A percentile compares a stretch with the other conserved stretches of the same genome.
Evolutionary conservation across 2,113 vertebrate species (phyloP).

Genomic region (Marmota flaviventris): DNA sequence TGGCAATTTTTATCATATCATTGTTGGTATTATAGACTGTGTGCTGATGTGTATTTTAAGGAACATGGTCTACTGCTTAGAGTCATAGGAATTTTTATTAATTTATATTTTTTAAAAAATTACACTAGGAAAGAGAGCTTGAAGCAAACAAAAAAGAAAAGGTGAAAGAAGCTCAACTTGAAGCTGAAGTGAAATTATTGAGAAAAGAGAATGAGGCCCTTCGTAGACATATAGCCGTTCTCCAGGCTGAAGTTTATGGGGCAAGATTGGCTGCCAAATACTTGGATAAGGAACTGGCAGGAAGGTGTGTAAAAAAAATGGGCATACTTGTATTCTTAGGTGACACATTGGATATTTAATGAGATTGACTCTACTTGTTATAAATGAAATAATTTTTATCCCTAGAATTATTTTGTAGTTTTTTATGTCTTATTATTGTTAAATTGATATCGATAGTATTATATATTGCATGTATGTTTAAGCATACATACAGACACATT

Average conservation of each 20-base stretch:
- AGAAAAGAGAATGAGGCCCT: conserved; percentile 98
- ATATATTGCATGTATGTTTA: conserved; percentile 15
- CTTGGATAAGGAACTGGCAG: conserved; percentile 98
- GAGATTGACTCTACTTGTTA: not conserved
- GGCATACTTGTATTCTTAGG: not conserved
- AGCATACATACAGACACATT: not conserved
- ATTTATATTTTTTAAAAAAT: conserved; percentile 57
- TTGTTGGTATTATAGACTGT: conserved; percentile 26
- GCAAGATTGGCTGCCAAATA: conserved; percentile 98
- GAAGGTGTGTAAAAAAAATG: conserved; percentile 89
- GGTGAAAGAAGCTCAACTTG: conserved; percentile 94
- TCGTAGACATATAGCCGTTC: conserved; percentile 97
- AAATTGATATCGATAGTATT: conserved; percentile 19
- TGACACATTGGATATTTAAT: not conserved
- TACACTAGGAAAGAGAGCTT: conserved; percentile 90
- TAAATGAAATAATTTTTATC: not conserved
- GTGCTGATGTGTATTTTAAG: conserved; percentile 56
- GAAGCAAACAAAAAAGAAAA: conserved; percentile 97
- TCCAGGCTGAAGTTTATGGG: conserved; percentile 99
- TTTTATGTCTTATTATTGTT: not conserved
- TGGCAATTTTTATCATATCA: conserved; percentile 33
- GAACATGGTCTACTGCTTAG: not conserved
- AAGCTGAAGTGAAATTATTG: conserved; percentile 94
- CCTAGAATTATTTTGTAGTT: not conserved
- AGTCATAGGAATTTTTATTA: conserved; percentile 57